Base-by-base conservation (phyloP, 30 jellyfish, hydroid and myxozoan genomes). In the Mastigias papua region DNA sequence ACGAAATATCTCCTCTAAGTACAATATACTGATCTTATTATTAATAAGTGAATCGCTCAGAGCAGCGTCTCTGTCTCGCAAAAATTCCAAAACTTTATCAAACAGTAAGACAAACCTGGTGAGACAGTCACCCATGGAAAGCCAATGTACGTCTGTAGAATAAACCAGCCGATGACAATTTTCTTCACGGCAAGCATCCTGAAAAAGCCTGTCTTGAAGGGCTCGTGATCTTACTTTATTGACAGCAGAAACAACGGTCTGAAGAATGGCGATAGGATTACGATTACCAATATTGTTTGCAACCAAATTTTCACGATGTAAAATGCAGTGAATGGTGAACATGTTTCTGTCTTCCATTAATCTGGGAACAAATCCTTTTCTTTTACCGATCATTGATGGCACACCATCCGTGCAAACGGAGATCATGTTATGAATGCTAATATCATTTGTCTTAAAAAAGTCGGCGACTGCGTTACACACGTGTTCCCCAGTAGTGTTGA, bases 401-500 rank as follows among this genome's bases (percentile, higher is more conserved):
- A 48, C 74, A 34, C 81, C 87, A 51, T 76, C 87, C 26, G 87
- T 76, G 49, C 42, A 33, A 34, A 76, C 87, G 54, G 78, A 33
- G 42, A 57, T 51, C 50, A 71, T 25, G 34, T 27, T 31, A 48
- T 76, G 42, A 49, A 49, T 33, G 30, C 21, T 35, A 32, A 76
- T 33, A 27, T 57, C 87, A 48, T 22, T 13, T 21, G 35, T 51
- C 54, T 46, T 37, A 37, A 37, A n/a, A 37, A 37, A 37, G 54
- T 37, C 54, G 54, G 54, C 11, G 46, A 76, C 74, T 34, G 74
- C 72, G 30, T 76, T 31, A 37, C 54, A 37, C 54, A 76, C 30
- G 42, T 76, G 37, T 48, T 71, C 32, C 62, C 83, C 69, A 71
- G 83, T 71, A 71, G 83, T 71, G 64, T 48, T 71, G 83, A n/a